These are phyloP conservation scores for Xenopus borealis DNA, from an alignment of 2,113 vertebrate species.

Conservation along the genomic window DNA sequence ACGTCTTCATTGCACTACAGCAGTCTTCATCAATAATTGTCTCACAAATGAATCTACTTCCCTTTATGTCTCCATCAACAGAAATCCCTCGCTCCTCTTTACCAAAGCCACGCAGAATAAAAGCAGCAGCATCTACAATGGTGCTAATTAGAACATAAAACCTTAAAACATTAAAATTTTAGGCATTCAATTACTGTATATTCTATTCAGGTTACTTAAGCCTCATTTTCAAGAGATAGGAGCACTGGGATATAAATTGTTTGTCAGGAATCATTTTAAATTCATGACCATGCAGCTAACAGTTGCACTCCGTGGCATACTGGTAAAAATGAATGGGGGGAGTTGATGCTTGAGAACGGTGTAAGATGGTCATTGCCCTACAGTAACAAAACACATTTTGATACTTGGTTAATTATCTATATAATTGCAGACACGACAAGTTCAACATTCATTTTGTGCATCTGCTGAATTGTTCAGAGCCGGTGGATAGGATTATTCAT, in stretches of 20 bases:
- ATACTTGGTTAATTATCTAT: constrained; percentile 29
- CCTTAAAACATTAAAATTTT: constrained; percentile 34
- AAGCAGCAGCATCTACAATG: neutral
- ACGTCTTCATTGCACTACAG: constrained; percentile 32
- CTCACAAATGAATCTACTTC: constrained; percentile 6
- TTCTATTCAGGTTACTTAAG: constrained; percentile 38
- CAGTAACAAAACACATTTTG: constrained; percentile 12
- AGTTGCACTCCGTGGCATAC: neutral
- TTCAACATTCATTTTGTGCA: constrained; percentile 18
- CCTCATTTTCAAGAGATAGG: constrained; percentile 33
- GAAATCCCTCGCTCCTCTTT: constrained; percentile 14
- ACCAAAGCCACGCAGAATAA: constrained; percentile 9
- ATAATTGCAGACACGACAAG: constrained; percentile 40
- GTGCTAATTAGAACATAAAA: constrained; percentile 29
- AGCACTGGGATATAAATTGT: constrained; percentile 28
- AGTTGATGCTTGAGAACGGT: constrained; percentile 16
- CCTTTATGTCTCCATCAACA: constrained; percentile 30
- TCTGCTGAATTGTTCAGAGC: constrained; percentile 7
- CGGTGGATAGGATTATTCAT: constrained; percentile 12
- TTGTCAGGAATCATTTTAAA: constrained; percentile 31
- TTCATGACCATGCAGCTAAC: constrained; percentile 18
- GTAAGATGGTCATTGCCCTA: constrained; percentile 19
- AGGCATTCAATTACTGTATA: constrained; percentile 9
- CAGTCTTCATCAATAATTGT: constrained; percentile 38
- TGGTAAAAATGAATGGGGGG: neutral